These are phyloP conservation scores for Morone saxatilis DNA, from an alignment of 2,113 vertebrate genomes.

Conservation along the genomic window DNA sequence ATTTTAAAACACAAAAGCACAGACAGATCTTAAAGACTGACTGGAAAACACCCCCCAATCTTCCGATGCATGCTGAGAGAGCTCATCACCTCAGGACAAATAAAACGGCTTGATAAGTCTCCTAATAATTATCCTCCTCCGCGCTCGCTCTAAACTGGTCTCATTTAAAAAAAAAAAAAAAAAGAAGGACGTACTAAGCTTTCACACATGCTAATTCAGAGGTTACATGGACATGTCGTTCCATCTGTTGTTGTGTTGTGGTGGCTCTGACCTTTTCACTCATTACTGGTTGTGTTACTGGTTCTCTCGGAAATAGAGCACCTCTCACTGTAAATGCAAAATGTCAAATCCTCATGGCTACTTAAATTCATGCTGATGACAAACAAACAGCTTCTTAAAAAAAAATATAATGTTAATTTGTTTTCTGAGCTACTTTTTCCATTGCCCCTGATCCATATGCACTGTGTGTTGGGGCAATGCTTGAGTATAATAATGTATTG, in stretches of 20 bases:
- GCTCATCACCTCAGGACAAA: conserved; percentile 13
- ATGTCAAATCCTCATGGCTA: background rate
- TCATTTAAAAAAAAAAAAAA: background rate
- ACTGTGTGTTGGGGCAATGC: too few species aligned
- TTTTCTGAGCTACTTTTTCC: background rate
- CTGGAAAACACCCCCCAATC: background rate
- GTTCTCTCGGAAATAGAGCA: background rate
- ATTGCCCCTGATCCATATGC: background rate
- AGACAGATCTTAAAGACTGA: conserved; percentile 7
- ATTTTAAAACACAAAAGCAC: conserved; percentile 39
- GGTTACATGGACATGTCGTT: background rate
- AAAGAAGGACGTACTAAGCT: background rate
- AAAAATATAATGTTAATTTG: background rate
- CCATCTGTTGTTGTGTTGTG: background rate
- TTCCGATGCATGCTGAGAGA: background rate
- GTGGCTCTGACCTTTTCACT: background rate
- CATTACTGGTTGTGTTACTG: background rate
- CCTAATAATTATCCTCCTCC: background rate
- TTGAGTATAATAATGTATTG: background rate
- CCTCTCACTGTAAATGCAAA: background rate
- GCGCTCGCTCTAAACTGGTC: background rate
- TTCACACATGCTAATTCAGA: background rate
- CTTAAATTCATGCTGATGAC: background rate
- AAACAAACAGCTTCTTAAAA: background rate
- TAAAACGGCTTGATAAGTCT: background rate